Base-by-base conservation (phyloP, 2,113 vertebrate species). In the Aegithalos caudatus region DNA sequence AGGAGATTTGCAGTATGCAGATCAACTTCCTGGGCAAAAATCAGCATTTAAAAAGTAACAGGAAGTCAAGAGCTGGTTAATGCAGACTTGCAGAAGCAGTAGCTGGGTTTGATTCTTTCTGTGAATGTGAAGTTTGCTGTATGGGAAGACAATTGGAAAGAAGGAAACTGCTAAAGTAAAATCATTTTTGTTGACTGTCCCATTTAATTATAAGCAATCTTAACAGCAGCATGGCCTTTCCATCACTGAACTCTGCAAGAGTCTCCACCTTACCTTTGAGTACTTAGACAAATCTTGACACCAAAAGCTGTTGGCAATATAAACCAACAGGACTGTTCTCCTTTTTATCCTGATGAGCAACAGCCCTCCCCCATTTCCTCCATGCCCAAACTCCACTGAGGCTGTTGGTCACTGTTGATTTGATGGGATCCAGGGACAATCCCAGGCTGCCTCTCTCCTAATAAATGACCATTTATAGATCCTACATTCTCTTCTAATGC, bases 41-140 rank as follows among this genome's bases (percentile, higher is more conserved):
- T 83, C 86, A 81, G 88, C 88, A 95, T 86, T 86, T 93, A 58
- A 94, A 94, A 94, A 82, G 86, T 18, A 1, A 50, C 42, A 94
- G 95, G 88, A 95, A 92, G 72, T 74, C 24, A 62, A 42, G 54
- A 81, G 76, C 27, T 58, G 53, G 45, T 88, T 62, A 73, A 90
- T 28, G 47, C 54, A 65, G 61, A 69, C 72, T 58, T 83, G 14
- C 54, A 88, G 76, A 50, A 33, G 76, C 71, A 88, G 66, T 22
- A 69, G 50, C 40, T 73, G 42, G 14, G 23, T 60, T 28, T 50
- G 48, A 42, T 38, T 53, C 48, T 78, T 84, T 53, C 60, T 42
- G 77, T 35, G 40, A 44, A 67, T 6, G 48, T 18, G 14, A 56
- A 6, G 27, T 67, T 79, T 67, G 44, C 47, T 74, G 51, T 62